phyloP scores from a whole-genome alignment of 1,140 invertebrate species.

The Berghia stephanieae region DNA sequence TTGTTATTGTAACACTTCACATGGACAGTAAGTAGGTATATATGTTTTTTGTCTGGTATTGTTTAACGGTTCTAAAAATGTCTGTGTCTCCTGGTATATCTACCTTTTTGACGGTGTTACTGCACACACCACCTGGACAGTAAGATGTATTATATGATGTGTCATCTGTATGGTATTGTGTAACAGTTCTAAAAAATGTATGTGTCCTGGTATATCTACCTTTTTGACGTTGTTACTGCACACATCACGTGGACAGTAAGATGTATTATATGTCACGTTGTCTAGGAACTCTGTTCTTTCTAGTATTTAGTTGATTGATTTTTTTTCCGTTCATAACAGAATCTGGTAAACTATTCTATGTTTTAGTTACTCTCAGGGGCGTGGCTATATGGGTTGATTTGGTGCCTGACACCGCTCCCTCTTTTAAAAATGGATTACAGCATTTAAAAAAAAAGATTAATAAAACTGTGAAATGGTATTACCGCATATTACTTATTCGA shows the following conservation, averaged over 20 bases:
- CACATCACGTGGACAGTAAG: slow-evolving; percentile 23
- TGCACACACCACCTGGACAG: slow-evolving; percentile 13
- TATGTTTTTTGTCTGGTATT: background rate
- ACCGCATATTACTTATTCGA: too few relatives aligned
- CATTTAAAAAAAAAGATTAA: too few relatives aligned
- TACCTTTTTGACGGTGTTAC: background rate
- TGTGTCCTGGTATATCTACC: background rate
- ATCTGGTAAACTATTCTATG: too few relatives aligned
- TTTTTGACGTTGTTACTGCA: background rate
- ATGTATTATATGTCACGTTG: slow-evolving; percentile 13
- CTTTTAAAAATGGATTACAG: too few relatives aligned
- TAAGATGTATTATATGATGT: slow-evolving; percentile 20
- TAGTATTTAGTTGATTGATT: too few relatives aligned
- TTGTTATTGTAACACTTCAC: slow-evolving; percentile 9
- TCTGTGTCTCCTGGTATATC: background rate
- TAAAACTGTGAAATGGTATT: too few relatives aligned
- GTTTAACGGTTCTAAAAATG: background rate
- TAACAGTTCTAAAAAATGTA: too few relatives aligned
- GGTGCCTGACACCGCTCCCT: too few relatives aligned
- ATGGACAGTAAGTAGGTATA: slow-evolving; percentile 25
- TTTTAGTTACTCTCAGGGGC: too few relatives aligned
- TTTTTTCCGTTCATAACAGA: background rate
- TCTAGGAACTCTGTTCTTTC: too few relatives aligned
- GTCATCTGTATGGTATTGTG: too few relatives aligned
- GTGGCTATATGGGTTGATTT: too few relatives aligned